phyloP scores from a whole-genome alignment of 2,113 vertebrate species.

The Glaucidium brasilianum region DNA sequence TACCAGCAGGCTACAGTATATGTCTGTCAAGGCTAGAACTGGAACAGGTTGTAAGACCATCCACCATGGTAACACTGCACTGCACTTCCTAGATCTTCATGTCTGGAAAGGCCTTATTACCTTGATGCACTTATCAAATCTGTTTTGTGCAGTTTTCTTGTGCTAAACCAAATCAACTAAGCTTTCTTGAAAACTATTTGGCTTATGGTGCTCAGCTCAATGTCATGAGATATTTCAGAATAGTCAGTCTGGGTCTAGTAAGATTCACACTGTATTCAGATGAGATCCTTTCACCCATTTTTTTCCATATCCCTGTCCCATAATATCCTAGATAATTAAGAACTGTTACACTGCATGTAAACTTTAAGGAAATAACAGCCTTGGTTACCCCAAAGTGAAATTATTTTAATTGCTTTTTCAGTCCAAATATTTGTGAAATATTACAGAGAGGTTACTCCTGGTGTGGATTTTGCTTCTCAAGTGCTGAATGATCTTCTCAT shows the following conservation, averaged over 20 bases:
- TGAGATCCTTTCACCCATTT: neutral
- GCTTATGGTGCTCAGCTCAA: neutral
- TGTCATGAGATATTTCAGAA: neutral
- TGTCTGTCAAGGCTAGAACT: neutral
- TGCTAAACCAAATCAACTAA: neutral
- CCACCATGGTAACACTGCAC: neutral
- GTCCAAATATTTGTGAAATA: slow-evolving; percentile 82
- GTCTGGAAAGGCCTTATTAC: neutral
- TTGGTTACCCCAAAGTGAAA: neutral
- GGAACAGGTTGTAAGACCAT: neutral
- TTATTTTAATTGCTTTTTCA: slow-evolving; percentile 59
- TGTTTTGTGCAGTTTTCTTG: neutral
- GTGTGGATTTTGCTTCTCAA: slow-evolving; percentile 75
- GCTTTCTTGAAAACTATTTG: neutral
- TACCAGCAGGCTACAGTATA: fast-evolving
- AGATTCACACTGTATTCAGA: neutral
- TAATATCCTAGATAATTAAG: neutral
- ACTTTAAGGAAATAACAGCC: neutral
- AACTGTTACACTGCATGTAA: neutral
- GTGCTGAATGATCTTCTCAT: slow-evolving; percentile 79
- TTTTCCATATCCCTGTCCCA: neutral
- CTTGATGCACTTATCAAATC: neutral
- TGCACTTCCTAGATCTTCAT: neutral
- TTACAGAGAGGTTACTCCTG: slow-evolving; percentile 79
- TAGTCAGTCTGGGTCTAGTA: neutral